phyloP scores from a whole-genome alignment of 2,888 invertebrate genomes.

The Leptinotarsa peninsularis region DNA sequence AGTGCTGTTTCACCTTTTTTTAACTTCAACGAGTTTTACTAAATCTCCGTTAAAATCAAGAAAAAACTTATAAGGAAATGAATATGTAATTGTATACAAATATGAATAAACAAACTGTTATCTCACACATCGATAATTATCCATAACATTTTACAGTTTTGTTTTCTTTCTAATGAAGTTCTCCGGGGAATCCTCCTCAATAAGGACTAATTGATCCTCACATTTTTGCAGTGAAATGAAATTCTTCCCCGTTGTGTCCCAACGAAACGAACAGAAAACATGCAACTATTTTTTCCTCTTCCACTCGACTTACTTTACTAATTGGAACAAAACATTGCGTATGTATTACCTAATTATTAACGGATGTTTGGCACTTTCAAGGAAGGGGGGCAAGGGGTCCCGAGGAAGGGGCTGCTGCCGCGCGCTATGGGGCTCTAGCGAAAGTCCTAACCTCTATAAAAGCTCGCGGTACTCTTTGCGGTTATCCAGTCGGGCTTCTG shows the following conservation, averaged over 20 bases:
- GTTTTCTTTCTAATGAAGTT: neutral
- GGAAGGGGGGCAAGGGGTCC: constrained; percentile 56
- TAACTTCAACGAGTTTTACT: too few species aligned
- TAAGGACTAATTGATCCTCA: neutral
- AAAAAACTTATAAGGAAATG: too few species aligned
- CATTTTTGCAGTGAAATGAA: constrained; percentile 6
- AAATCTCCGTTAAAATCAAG: too few species aligned
- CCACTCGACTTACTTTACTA: constrained; percentile 34
- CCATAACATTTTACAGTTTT: neutral
- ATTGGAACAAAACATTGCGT: constrained; percentile 41
- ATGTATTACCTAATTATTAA: constrained; percentile 52
- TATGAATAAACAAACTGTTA: too few species aligned
- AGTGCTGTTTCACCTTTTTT: too few species aligned
- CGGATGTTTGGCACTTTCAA: constrained; percentile 55
- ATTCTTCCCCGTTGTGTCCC: constrained; percentile 3
- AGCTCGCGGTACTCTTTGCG: constrained; percentile 35
- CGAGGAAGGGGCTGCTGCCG: constrained; percentile 39
- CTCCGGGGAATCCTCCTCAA: neutral
- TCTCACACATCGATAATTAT: neutral
- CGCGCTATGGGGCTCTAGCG: constrained; percentile 53
- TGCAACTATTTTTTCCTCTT: constrained; percentile 18
- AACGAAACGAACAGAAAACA: neutral
- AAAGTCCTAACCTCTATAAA: constrained; percentile 63
- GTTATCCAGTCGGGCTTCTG: constrained; percentile 58
- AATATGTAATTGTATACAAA: too few species aligned